These are phyloP conservation scores for Atethmia centrago DNA, from an alignment of 2,888 invertebrate species.

Conservation along the genomic window DNA sequence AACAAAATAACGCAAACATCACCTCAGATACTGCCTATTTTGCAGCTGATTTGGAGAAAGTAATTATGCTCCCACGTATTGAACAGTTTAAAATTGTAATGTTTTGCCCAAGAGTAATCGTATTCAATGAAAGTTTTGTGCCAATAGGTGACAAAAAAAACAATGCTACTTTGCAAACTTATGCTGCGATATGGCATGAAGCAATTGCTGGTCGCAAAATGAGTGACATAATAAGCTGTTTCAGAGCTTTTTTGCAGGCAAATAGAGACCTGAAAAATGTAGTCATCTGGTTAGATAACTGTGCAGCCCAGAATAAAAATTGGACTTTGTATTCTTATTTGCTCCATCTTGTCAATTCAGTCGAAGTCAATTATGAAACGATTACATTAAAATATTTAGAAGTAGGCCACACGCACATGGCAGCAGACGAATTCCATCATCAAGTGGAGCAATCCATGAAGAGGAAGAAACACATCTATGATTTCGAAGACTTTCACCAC, in stretches of 20 bases:
- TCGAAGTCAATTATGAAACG: neutral
- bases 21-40: neutral
- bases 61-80: too few species aligned
- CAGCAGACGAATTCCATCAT: neutral
- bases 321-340: neutral
- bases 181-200: slow-evolving; percentile 9
- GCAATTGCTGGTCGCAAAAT: neutral
- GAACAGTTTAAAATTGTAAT: too few species aligned
- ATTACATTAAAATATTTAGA: neutral
- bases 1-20: too few species aligned
- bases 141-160: too few species aligned
- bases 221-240: slow-evolving; percentile 1
- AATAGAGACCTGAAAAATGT: neutral
- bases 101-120: too few species aligned
- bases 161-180: neutral
- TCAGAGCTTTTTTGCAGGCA: neutral
- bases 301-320: neutral
- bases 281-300: slow-evolving; percentile 3
- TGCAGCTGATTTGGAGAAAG: neutral
- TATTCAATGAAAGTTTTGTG: too few species aligned
- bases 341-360: neutral
- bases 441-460: slow-evolving; percentile 14
- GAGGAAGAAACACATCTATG: too few species aligned
- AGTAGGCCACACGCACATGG: neutral
- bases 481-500: too few species aligned